Base-by-base conservation (phyloP, 2,888 invertebrate genomes). In the Ennomos fuscantarius region DNA sequence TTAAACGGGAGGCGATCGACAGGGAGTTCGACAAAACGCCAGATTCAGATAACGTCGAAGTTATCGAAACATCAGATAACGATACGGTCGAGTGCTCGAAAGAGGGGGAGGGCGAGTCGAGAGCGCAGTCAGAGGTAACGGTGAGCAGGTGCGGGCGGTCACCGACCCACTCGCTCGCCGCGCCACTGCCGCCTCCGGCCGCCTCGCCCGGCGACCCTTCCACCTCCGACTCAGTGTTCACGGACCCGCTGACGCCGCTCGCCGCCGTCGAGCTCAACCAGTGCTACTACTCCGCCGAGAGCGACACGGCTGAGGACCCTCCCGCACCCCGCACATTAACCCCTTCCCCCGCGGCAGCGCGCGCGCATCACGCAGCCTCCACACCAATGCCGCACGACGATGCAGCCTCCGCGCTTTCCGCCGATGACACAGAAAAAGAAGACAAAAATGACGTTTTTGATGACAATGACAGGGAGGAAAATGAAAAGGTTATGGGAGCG, bases 221-320 rank as follows among this genome's bases (percentile, higher is more conserved):
- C 70, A 94, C 93, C 74, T 94, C 95, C 65, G 95, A 95, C 83
- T 96, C 96, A 78, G 94, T 95, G 82, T 96, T 96, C 89, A 95
- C 96, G 70, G 96, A 96, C 84, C 95, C 96, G 69, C 89, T 94
- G 69, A 93, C 93, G 81, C 94, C 94, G 78, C 92, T 93, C 73
- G 57, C 63, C 62, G 94, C 93, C 75, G 93, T 94, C 69, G 94
- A 94, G 83, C 92, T 93, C 77, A 94, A 94, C 90, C 93, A 93
- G 87, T 94, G 93, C 79, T 93, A 94, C 80, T 93, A 93, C 82
- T 93, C 93, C 66, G 94, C 94, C 65, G 94, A 94, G 79, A 94
- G 93, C 79, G 93, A 89, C 78, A 89, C 65, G 88, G 87, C 55
- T 75, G 61, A n/a, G 74, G 83, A 86, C 63, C 85, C 72, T 72